Evolutionary conservation across 2,797 vertebrate species (phyloP), one percentile per base, ranked within the genome.

Genomic region (Gobionotothen gibberifrons): DNA sequence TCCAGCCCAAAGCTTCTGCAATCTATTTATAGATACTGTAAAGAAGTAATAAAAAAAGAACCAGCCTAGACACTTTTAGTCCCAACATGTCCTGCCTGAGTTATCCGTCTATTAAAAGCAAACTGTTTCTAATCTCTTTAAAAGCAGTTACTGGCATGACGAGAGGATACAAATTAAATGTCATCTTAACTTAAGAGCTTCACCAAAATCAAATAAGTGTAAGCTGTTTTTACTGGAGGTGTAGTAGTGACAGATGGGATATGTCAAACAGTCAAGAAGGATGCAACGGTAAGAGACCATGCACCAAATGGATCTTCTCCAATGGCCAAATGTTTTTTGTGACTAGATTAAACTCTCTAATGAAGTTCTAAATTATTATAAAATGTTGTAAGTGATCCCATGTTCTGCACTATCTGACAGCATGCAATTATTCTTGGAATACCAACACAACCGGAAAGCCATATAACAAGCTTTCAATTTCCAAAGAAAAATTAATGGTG

Each of bases 221-320:
- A 15, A 15, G 56, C 12, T 43, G 51, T 56, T 79, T 69, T 76
- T 26, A 43, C 29, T 46, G 16, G 46, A 72, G 67, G 70, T 67
- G 74, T 17, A 44, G 59, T 36, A 40, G 17, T 55, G 51, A 56
- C 76, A 77, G 52, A 71, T 77, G 72, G 78, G 46, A 72, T 32
- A 75, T 74, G 68, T 65, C 58, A 69, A 73, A 63, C 32, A 5
- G 46, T 17, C 43, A 47, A 29, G 7, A 39, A 12, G 57, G 74
- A 67, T 43, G 46, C 29, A 49, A 63, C 4, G 0, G 22, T 19
- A 2, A 40, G 16, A 59, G 19, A 56, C 2, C 5, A 43, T 48
- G 68, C 7, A 72, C 48, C 73, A 81, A 79, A 75, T 64, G 43
- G 59, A 44, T 71, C 7, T 52, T 40, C 21, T 22, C 12, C 11